Percentiles rank a stretch among this genome's conserved stretches.
Evolutionary conservation across 2,888 invertebrate species (phyloP).

Genomic region (Tinea semifulvella): DNA sequence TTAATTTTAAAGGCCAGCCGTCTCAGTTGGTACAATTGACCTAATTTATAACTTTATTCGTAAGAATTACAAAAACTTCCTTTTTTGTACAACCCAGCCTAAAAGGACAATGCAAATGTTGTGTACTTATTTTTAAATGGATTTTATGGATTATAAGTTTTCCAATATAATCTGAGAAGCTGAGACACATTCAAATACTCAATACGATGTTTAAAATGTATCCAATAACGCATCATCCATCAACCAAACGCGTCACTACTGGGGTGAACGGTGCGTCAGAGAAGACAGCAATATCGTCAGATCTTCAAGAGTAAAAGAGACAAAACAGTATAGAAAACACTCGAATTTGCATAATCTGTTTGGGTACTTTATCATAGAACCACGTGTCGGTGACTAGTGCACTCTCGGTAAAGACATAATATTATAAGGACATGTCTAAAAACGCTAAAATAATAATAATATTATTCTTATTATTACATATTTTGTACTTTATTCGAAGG

Average conservation of each 20-base stretch:
- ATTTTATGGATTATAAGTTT: not conserved
- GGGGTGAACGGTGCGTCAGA: conserved; percentile 47
- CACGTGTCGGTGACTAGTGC: conserved; percentile 67
- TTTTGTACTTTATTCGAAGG: no score
- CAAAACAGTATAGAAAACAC: conserved; percentile 40
- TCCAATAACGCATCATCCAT: conserved; percentile 67
- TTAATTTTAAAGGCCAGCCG: no score
- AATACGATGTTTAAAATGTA: conserved; percentile 63
- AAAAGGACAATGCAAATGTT: no score
- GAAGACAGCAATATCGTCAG: conserved; percentile 28
- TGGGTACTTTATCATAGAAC: conserved; percentile 64
- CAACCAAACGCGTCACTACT: conserved; percentile 49
- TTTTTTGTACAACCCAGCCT: no score
- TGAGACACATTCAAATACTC: conserved; percentile 44
- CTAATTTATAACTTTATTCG: no score
- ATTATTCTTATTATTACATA: no score
- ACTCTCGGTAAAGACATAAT: no score
- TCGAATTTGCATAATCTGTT: conserved; percentile 62
- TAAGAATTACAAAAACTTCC: no score
- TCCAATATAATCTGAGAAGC: conserved; percentile 7
- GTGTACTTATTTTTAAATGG: no score
- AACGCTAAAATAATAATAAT: no score
- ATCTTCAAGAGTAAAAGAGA: conserved; percentile 33
- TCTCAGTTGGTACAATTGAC: no score
- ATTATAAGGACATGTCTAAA: no score